phyloP scores from a whole-genome alignment of 2,797 vertebrate genomes.

The Todus mexicanus region DNA sequence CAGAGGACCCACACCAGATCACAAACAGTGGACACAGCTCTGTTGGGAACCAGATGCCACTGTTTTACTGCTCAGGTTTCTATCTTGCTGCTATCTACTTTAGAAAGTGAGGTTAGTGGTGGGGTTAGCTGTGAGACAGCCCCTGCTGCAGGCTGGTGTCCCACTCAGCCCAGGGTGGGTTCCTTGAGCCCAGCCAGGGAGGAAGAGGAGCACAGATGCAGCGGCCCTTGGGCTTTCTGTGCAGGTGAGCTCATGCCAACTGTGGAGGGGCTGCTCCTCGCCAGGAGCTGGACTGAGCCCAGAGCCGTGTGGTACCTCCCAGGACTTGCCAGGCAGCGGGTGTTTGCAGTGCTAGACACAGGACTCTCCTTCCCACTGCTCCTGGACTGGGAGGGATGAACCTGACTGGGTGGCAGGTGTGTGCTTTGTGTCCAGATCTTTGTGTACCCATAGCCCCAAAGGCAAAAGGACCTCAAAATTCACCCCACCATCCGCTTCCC shows the following conservation, averaged over 20 bases:
- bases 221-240: background rate
- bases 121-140: background rate
- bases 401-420: background rate
- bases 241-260: background rate
- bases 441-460: background rate
- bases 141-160: background rate
- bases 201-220: background rate
- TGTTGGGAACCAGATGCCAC: background rate
- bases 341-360: background rate
- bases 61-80: background rate
- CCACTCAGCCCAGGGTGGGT: background rate
- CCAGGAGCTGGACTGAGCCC: background rate
- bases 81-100: background rate
- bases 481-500: background rate
- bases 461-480: background rate
- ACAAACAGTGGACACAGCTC: background rate
- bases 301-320: rapidly evolving
- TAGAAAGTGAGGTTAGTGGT: background rate
- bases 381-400: background rate
- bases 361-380: background rate
- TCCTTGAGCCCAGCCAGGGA: background rate
- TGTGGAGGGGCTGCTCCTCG: background rate
- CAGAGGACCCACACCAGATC: background rate
- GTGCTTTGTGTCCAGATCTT: background rate
- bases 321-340: background rate